Conservation (phyloP, 2,888 invertebrate species). For the Euplagia quadripunctaria region DNA sequence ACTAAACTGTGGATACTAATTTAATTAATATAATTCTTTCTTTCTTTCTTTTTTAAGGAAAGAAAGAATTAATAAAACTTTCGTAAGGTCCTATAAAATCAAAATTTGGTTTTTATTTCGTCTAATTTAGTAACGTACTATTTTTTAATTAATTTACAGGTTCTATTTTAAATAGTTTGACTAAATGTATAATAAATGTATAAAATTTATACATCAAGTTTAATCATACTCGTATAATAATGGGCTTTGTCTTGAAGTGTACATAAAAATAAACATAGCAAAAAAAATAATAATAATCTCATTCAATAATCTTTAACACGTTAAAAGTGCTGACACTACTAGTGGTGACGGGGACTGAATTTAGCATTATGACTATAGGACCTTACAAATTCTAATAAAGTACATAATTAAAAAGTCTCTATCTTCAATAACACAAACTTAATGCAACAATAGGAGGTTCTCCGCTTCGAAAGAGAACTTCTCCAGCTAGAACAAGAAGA, state of each 20-base stretch:
- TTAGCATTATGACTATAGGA: slow-evolving; percentile 14
- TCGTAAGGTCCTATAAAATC: slow-evolving; percentile 37
- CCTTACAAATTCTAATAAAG: slow-evolving; percentile 26
- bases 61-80: neutral
- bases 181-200: no score
- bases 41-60: no score
- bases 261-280: neutral
- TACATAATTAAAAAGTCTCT: neutral
- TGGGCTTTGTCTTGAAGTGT: neutral
- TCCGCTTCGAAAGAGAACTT: slow-evolving; percentile 93
- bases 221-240: neutral
- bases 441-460: slow-evolving; percentile 87
- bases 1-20: slow-evolving; percentile 41
- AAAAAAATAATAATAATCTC: neutral
- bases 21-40: slow-evolving; percentile 6
- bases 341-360: neutral
- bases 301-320: neutral
- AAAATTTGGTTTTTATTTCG: no score
- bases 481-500: slow-evolving; percentile 93
- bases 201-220: neutral
- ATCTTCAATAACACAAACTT: slow-evolving; percentile 20
- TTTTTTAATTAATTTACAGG: neutral
- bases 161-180: neutral
- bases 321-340: neutral
- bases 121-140: neutral